These are phyloP conservation scores for Apostichopus leukothele DNA, from an alignment of 53 echinoderm and acorn worm genomes.

Conservation along the genomic window DNA sequence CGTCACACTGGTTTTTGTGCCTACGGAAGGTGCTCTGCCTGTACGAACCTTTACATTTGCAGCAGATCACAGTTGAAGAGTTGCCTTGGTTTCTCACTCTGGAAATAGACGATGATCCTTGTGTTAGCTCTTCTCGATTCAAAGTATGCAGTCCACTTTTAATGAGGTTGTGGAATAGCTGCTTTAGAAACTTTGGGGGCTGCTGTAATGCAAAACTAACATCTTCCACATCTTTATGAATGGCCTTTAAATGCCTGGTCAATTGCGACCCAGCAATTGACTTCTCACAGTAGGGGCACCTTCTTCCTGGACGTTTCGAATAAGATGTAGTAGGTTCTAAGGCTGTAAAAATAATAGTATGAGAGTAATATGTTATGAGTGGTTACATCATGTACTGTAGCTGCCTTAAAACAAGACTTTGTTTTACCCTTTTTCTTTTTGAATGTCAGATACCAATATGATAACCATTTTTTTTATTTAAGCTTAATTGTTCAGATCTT, in stretches of 20 bases:
- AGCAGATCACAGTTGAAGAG: background rate
- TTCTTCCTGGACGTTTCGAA: background rate
- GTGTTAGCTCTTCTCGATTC: background rate
- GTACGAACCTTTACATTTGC: background rate
- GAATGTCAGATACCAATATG: no score
- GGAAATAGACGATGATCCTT: background rate
- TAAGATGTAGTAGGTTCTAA: no score
- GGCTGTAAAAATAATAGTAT: no score
- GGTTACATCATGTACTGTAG: no score
- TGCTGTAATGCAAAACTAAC: background rate
- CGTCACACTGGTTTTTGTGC: background rate
- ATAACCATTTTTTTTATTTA: no score
- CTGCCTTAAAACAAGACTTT: no score
- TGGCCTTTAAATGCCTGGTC: background rate
- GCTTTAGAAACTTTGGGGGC: background rate
- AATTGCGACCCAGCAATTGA: background rate
- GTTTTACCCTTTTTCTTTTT: no score
- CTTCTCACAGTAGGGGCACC: background rate
- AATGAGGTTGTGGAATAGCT: background rate
- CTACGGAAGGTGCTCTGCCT: background rate
- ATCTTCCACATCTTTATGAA: background rate
- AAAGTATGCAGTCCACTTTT: background rate
- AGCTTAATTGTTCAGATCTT: no score
- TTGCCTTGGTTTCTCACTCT: background rate
- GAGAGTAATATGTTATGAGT: no score